Percentiles rank a stretch among this genome's conserved stretches.
These are phyloP conservation scores for Coenobita brevimanus DNA, from an alignment of 1,140 invertebrate species.

Conservation along the genomic window DNA sequence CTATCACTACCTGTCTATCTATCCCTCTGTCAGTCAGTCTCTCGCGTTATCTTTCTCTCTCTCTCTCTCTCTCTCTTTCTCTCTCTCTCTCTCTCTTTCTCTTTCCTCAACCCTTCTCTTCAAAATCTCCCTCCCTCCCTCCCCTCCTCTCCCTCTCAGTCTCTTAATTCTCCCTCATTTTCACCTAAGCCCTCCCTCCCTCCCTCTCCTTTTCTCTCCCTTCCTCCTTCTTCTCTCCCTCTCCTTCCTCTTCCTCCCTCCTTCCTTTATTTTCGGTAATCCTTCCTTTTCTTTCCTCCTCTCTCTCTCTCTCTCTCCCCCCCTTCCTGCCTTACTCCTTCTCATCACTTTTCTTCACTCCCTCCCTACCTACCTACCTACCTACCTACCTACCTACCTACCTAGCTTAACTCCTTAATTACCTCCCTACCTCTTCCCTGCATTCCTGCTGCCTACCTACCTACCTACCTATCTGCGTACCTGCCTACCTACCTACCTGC, in stretches of 20 bases:
- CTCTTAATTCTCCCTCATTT: constrained; percentile 35
- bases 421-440: too few species aligned
- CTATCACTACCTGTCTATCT: neutral
- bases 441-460: too few species aligned
- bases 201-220: too few species aligned
- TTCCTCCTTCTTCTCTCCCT: constrained; percentile 38
- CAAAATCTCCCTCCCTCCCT: neutral
- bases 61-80: neutral
- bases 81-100: constrained; percentile 19
- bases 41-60: neutral
- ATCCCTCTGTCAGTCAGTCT: neutral
- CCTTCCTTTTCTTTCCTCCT: too few species aligned
- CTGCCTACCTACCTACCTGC: too few species aligned
- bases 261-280: too few species aligned
- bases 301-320: too few species aligned
- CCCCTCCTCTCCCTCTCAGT: neutral
- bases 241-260: too few species aligned
- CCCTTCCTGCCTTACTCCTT: neutral
- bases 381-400: constrained; percentile 35
- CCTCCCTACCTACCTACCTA: constrained; percentile 17
- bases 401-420: too few species aligned
- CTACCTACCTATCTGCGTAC: too few species aligned
- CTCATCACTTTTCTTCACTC: neutral
- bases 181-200: too few species aligned
- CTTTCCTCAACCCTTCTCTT: neutral